Conservation (phyloP, 92 coral and sea anemone species). For the Phenganax marumi region DNA sequence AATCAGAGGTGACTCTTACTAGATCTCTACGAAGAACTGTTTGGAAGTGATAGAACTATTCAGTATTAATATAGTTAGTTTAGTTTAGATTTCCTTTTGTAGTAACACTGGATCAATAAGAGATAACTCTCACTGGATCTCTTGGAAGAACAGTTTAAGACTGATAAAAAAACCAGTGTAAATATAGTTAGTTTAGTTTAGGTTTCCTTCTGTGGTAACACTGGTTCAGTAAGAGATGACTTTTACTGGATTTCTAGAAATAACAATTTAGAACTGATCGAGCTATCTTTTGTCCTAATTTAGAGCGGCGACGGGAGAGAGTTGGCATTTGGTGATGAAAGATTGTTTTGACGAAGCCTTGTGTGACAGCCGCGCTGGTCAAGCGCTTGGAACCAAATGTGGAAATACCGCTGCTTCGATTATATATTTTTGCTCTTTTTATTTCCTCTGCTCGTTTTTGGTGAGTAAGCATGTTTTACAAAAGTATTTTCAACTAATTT, state of each 20-base stretch:
- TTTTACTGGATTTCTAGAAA: too few relatives aligned
- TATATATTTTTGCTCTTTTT: constrained; percentile 87
- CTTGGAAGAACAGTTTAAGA: neutral
- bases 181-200: neutral
- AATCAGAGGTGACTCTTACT: too few relatives aligned
- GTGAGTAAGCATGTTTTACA: constrained; percentile 58
- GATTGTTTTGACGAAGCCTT: constrained; percentile 76
- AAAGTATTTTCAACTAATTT: neutral
- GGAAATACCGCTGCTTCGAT: constrained; percentile 90
- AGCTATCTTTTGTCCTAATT: neutral
- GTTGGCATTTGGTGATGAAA: constrained; percentile 92
- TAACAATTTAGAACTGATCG: neutral
- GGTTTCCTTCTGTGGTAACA: neutral
- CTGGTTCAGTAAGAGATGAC: too few relatives aligned
- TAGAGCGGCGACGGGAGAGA: constrained; percentile 96
- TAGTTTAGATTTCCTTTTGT: neutral
- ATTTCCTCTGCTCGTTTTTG: constrained; percentile 95
- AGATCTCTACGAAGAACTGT: too few relatives aligned
- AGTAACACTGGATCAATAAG: neutral
- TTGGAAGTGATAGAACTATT: neutral
- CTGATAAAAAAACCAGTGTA: neutral
- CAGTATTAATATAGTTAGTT: neutral
- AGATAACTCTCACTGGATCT: too few relatives aligned
- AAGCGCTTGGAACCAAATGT: constrained; percentile 51
- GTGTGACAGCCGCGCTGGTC: constrained; percentile 56